phyloP scores from a whole-genome alignment of 2,113 vertebrate species.

The Candoia aspera region DNA sequence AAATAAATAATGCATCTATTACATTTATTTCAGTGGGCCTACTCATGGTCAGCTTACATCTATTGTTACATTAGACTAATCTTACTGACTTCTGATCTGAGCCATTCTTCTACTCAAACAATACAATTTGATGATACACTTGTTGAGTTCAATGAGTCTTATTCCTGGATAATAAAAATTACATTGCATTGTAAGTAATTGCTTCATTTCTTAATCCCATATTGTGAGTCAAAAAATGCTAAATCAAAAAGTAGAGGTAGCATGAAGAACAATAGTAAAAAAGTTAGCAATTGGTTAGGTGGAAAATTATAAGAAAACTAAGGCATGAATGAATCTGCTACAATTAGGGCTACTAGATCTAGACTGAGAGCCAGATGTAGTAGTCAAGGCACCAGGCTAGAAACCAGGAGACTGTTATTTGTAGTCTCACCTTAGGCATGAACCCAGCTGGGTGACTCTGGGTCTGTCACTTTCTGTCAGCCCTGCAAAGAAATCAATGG shows the following conservation, averaged over 20 bases:
- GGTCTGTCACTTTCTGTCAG: neutral
- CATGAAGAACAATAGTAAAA: neutral
- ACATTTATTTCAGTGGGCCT: neutral
- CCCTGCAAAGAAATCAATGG: neutral
- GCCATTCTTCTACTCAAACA: neutral
- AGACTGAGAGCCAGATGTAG: neutral
- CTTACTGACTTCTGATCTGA: neutral
- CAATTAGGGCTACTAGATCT: neutral
- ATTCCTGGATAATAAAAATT: neutral
- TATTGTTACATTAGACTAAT: neutral
- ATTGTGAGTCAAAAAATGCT: neutral
- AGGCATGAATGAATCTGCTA: neutral
- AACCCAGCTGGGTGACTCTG: too few species aligned
- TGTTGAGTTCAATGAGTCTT: neutral
- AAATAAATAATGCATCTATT: neutral
- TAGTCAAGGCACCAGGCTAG: neutral
- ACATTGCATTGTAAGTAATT: neutral
- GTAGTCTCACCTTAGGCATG: too few species aligned
- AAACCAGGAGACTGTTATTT: neutral
- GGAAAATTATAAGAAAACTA: neutral
- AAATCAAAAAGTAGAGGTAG: neutral
- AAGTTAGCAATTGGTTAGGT: neutral
- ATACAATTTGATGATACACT: neutral
- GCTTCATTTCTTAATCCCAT: neutral
- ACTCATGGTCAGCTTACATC: too few species aligned